phyloP scores from a whole-genome alignment of 2,113 vertebrate genomes.

The Zosterops japonicus region DNA sequence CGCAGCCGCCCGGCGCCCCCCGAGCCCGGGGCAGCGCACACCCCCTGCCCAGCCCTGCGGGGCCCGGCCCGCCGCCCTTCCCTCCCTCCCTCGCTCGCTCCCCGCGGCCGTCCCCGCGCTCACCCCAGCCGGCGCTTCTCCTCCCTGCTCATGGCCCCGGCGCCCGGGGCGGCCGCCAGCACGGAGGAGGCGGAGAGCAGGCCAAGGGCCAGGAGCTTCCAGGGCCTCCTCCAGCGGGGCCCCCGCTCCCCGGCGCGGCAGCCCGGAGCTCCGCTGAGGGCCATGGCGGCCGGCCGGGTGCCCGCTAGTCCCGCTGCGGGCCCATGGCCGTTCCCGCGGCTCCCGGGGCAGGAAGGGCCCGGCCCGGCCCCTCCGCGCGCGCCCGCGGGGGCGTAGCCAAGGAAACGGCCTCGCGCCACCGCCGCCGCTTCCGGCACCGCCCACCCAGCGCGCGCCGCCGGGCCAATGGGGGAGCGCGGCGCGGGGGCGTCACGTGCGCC shows the following conservation, averaged over 20 bases:
- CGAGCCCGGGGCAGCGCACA: too few species aligned
- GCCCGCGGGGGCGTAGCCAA: slow-evolving; percentile 65
- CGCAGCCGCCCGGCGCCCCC: not conserved
- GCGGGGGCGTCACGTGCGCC: not conserved
- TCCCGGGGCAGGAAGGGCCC: slow-evolving; percentile 19
- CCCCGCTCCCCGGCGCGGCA: not conserved
- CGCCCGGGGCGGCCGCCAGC: slow-evolving; percentile 56
- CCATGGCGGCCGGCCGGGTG: slow-evolving; percentile 47
- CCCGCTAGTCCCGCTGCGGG: slow-evolving; percentile 56
- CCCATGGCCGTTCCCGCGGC: not conserved
- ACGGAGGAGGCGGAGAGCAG: slow-evolving; percentile 72
- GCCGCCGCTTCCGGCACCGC: slow-evolving; percentile 51
- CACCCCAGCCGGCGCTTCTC: slow-evolving; percentile 77
- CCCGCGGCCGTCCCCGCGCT: not conserved
- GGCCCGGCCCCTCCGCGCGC: slow-evolving; percentile 10
- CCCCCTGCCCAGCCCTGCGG: not conserved
- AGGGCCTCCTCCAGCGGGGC: slow-evolving; percentile 61
- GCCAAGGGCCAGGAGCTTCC: slow-evolving; percentile 71
- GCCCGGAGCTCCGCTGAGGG: slow-evolving; percentile 65
- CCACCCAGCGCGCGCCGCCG: not conserved
- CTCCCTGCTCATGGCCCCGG: slow-evolving; percentile 73
- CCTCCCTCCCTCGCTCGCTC: not conserved
- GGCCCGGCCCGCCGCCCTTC: not conserved
- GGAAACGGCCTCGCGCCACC: slow-evolving; percentile 65
- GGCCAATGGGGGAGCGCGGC: not conserved